phyloP scores from a whole-genome alignment of 2,888 invertebrate species.

The Camptogramma bilineatum region DNA sequence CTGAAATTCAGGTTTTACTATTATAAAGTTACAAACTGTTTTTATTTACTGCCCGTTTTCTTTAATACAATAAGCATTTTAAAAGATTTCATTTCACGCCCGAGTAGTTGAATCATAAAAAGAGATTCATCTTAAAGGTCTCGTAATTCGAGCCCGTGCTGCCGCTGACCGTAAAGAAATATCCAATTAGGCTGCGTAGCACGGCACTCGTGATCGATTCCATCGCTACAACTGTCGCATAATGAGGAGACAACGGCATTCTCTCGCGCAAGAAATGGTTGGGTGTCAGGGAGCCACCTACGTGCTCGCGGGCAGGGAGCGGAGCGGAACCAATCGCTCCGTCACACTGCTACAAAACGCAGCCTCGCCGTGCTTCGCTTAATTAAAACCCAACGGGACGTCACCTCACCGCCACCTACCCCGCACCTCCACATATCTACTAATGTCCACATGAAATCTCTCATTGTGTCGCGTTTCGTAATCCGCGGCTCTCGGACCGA shows the following conservation, averaged over 20 bases:
- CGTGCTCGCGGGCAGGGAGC: conserved; percentile 66
- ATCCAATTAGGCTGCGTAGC: conserved; percentile 75
- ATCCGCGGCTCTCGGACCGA: conserved; percentile 57
- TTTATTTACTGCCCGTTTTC: conserved; percentile 5
- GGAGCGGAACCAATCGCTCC: conserved; percentile 78
- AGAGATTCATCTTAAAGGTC: conserved; percentile 59
- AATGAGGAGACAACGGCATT: conserved; percentile 78
- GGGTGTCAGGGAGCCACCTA: conserved; percentile 78
- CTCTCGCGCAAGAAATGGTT: conserved; percentile 71
- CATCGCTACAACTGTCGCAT: conserved; percentile 72
- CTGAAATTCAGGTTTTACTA: background rate
- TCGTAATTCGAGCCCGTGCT: conserved; percentile 62
- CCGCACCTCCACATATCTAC: conserved; percentile 58
- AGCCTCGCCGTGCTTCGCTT: conserved; percentile 73
- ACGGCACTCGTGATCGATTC: conserved; percentile 72
- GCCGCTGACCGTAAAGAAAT: conserved; percentile 71
- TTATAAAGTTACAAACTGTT: background rate
- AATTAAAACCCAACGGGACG: conserved; percentile 81
- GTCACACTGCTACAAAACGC: conserved; percentile 78
- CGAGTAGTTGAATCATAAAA: conserved; percentile 56
- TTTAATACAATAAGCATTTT: conserved; percentile 20
- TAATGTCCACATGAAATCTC: conserved; percentile 68
- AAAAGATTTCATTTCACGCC: conserved; percentile 55
- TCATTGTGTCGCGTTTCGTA: conserved; percentile 69
- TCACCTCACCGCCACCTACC: conserved; percentile 63